Percentiles rank a stretch among this genome's conserved stretches.
Evolutionary conservation across 2,888 invertebrate genomes (phyloP).

Genomic region (Stegana nigrithorax): DNA sequence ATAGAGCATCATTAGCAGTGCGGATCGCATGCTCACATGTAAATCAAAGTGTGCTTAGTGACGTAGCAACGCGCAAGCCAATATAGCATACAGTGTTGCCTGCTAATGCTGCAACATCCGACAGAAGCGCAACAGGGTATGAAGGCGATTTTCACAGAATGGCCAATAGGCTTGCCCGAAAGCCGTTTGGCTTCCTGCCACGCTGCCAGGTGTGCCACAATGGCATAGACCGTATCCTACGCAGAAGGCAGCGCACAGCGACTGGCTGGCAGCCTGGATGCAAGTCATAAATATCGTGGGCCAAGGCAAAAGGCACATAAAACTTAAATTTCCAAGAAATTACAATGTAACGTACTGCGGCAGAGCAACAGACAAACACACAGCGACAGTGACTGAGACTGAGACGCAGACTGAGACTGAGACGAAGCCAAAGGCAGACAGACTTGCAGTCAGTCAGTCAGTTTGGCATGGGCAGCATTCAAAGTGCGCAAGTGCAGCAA

Average conservation of each 20-base stretch:
- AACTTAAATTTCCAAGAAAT: constrained; percentile 62
- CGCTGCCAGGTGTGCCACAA: constrained; percentile 52
- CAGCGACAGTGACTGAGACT: constrained; percentile 14
- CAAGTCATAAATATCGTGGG: constrained; percentile 55
- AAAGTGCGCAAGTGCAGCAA: background rate
- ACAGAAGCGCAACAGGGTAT: background rate
- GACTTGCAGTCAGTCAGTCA: constrained; percentile 32
- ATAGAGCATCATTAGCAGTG: too few species aligned
- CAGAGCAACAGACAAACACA: constrained; percentile 1
- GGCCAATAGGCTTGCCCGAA: constrained; percentile 25
- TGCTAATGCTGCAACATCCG: too few species aligned
- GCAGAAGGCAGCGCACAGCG: constrained; percentile 29
- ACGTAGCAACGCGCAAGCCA: constrained; percentile 6
- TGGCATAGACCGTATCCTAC: background rate
- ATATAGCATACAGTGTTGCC: too few species aligned
- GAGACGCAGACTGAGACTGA: too few species aligned
- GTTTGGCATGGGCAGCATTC: constrained; percentile 31
- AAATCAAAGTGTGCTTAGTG: constrained; percentile 32
- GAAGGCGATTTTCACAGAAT: constrained; percentile 37
- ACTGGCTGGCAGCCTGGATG: constrained; percentile 34
- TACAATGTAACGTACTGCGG: constrained; percentile 46
- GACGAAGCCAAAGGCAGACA: constrained; percentile 20
- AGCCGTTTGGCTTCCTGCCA: constrained; percentile 29
- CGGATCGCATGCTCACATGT: too few species aligned
- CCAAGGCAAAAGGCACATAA: constrained; percentile 41